Conservation (phyloP, 2,888 invertebrate genomes). For the Brenthis daphne region DNA sequence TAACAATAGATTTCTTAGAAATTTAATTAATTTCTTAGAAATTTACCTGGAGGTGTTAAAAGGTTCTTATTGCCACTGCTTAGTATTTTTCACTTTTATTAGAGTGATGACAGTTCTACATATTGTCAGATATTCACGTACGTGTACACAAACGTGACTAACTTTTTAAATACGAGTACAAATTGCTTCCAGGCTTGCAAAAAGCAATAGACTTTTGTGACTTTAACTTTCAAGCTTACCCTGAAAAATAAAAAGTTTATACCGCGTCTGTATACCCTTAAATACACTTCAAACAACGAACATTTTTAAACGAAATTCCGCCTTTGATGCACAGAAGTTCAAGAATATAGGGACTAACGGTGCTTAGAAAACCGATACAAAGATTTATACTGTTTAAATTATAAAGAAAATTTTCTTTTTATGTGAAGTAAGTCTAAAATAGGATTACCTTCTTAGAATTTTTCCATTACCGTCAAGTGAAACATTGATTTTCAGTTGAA, state of each 20-base stretch:
- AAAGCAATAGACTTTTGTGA: slow-evolving; percentile 2
- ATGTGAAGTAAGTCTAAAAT: too few relatives aligned
- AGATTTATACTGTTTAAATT: too few relatives aligned
- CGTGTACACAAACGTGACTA: not conserved
- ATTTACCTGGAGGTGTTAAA: too few relatives aligned
- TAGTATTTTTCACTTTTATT: too few relatives aligned
- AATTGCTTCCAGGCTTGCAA: slow-evolving; percentile 1
- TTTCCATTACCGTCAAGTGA: too few relatives aligned
- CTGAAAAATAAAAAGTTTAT: not conserved
- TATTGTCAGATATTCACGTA: not conserved
- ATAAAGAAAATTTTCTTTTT: too few relatives aligned
- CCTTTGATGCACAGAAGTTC: not conserved
- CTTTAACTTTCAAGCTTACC: slow-evolving; percentile 2
- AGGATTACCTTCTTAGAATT: too few relatives aligned
- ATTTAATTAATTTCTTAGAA: too few relatives aligned
- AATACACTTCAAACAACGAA: not conserved
- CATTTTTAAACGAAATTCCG: not conserved
- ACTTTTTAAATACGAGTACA: not conserved
- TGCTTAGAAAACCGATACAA: not conserved
- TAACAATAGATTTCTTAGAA: too few relatives aligned
- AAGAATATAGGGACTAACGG: not conserved
- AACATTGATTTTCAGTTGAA: too few relatives aligned
- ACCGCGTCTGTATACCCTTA: not conserved
- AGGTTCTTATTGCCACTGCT: too few relatives aligned
- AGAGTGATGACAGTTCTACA: not conserved